Conservation (phyloP, 2,888 invertebrate genomes). For the Agriopis leucophaearia region DNA sequence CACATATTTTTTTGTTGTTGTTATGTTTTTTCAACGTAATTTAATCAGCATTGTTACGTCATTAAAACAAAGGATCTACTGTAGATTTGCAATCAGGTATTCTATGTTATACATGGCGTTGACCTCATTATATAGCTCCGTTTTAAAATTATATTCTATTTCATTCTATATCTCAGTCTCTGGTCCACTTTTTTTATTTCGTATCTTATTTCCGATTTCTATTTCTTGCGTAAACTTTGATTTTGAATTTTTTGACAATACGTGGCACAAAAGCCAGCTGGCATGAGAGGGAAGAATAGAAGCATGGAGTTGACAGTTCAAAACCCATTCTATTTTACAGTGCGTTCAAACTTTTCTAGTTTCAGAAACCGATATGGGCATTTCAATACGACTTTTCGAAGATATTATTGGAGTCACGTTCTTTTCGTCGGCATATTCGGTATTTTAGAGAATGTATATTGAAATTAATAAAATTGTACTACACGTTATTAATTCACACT, state of each 20-base stretch:
- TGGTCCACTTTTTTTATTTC: neutral
- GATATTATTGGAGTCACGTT: no score
- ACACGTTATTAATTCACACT: no score
- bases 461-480: no score
- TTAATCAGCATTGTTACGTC: no score
- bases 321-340: conserved; percentile 15
- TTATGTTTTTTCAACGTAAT: no score
- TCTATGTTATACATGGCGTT: conserved; percentile 31
- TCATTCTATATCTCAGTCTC: neutral
- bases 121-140: conserved; percentile 33
- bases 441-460: no score
- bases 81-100: conserved; percentile 33
- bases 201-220: neutral
- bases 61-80: conserved; percentile 29
- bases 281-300: conserved; percentile 7
- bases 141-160: conserved; percentile 15
- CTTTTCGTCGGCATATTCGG: no score
- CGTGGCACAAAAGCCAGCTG: conserved; percentile 15
- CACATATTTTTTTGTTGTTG: no score
- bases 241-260: conserved; percentile 14
- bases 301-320: conserved; percentile 19
- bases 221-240: conserved; percentile 17
- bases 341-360: conserved; percentile 1
- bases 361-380: neutral
- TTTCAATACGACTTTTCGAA: neutral